Evolutionary conservation across 2,113 vertebrate species (phyloP).

Genomic region (Periophthalmus modestus): DNA sequence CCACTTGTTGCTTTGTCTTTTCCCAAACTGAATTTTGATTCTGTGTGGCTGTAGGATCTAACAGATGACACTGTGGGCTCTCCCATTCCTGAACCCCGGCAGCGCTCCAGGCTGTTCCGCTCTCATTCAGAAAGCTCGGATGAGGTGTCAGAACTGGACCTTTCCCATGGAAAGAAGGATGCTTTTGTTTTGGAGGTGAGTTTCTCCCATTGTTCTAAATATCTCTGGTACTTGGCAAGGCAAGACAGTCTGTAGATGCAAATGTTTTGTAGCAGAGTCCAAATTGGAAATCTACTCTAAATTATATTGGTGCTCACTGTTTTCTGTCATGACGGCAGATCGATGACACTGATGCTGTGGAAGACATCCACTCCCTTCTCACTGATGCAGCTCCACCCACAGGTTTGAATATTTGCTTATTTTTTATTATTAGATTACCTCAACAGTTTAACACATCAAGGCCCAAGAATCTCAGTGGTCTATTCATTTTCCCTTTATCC

Average conservation of each 20-base stretch:
- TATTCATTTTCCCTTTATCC: background rate
- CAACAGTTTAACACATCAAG: too few relatives aligned
- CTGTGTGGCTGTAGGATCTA: conserved; percentile 76
- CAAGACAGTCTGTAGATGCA: background rate
- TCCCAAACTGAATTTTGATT: background rate
- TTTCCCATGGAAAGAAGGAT: conserved; percentile 98
- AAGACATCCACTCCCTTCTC: conserved; percentile 93
- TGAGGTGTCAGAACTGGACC: conserved; percentile 92
- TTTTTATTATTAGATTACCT: background rate
- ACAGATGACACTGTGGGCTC: conserved; percentile 77
- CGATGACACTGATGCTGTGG: conserved; percentile 96
- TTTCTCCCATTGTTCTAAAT: background rate
- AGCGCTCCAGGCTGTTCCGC: conserved; percentile 88
- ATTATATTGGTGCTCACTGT: background rate
- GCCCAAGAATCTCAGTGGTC: background rate
- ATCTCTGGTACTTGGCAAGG: background rate
- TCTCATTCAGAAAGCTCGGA: conserved; percentile 98
- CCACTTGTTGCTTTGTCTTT: background rate
- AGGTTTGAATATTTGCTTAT: conserved; percentile 71
- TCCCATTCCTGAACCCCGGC: conserved; percentile 92
- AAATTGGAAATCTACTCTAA: background rate
- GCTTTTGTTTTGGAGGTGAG: conserved; percentile 96
- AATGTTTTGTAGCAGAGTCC: background rate
- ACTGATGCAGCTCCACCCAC: conserved; percentile 87
- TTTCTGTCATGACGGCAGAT: conserved; percentile 76